These are phyloP conservation scores for Pseudococcus jackbeardsleyi DNA, from an alignment of 2,888 invertebrate genomes.

Conservation along the genomic window DNA sequence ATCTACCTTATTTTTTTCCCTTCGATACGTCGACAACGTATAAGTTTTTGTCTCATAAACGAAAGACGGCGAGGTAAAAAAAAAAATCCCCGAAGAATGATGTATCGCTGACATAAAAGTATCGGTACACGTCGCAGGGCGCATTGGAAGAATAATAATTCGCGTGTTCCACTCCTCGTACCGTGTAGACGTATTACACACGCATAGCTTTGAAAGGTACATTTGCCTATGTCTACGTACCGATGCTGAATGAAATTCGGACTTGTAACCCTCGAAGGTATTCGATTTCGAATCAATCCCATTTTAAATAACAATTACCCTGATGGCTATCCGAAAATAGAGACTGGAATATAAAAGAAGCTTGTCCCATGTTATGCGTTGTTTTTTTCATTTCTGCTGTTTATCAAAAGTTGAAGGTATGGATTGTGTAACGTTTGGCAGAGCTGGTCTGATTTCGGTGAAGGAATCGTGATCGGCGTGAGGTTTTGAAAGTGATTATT, in stretches of 20 bases:
- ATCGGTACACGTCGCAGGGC: neutral
- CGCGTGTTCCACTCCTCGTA: neutral
- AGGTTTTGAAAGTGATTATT: too few relatives aligned
- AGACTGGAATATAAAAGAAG: neutral
- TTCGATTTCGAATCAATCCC: neutral
- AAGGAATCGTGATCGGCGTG: too few relatives aligned
- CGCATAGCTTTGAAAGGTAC: neutral
- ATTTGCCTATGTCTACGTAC: neutral
- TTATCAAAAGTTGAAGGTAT: neutral
- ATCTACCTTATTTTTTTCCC: neutral
- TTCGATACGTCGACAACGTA: neutral
- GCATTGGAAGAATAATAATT: conserved; percentile 2
- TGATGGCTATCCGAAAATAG: conserved; percentile 25
- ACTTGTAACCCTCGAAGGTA: neutral
- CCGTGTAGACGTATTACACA: neutral
- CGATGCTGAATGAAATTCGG: neutral
- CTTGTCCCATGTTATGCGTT: neutral
- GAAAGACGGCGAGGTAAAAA: neutral
- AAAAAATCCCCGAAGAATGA: neutral
- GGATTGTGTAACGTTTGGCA: too few relatives aligned
- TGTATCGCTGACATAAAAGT: neutral
- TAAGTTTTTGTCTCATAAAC: neutral
- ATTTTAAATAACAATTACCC: neutral
- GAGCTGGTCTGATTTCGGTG: too few relatives aligned
- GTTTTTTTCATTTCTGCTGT: neutral